Evolutionary conservation across 2,797 vertebrate genomes (phyloP).

Genomic region (Saxicola maurus): DNA sequence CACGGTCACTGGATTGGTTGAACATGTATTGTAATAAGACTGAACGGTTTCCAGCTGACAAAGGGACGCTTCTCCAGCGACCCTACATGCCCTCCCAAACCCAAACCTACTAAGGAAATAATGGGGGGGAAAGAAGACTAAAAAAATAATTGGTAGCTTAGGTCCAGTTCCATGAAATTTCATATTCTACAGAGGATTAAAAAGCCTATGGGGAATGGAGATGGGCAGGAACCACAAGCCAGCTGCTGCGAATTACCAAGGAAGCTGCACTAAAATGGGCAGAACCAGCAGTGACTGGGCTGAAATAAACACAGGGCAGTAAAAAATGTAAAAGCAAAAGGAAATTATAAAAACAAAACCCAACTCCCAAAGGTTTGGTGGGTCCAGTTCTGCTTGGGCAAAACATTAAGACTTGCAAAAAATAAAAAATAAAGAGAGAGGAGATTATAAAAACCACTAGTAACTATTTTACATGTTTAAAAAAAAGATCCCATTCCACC

Average conservation of each 20-base stretch:
- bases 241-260: conserved; percentile 60
- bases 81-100: conserved; percentile 62
- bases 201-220: conserved; percentile 46
- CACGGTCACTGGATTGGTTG: conserved; percentile 57
- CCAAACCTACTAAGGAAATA: conserved; percentile 51
- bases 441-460: conserved; percentile 69
- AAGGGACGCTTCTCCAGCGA: background rate
- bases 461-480: conserved; percentile 68
- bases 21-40: conserved; percentile 51
- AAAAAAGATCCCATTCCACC: conserved; percentile 75
- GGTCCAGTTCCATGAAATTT: conserved; percentile 69
- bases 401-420: conserved; percentile 69
- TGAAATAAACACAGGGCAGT: conserved; percentile 56
- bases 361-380: conserved; percentile 57
- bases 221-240: conserved; percentile 59
- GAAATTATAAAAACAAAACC: conserved; percentile 25
- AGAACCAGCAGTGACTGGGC: conserved; percentile 62
- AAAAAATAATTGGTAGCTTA: conserved; percentile 66
- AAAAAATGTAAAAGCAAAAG: conserved; percentile 58
- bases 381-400: conserved; percentile 65
- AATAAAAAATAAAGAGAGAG: conserved; percentile 67
- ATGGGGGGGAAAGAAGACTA: conserved; percentile 40
- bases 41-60: conserved; percentile 50
- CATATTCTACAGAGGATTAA: conserved; percentile 61
- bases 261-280: conserved; percentile 73